Evolutionary conservation across 2,888 invertebrate species (phyloP).

Genomic region (Phoenoteleia sp.): DNA sequence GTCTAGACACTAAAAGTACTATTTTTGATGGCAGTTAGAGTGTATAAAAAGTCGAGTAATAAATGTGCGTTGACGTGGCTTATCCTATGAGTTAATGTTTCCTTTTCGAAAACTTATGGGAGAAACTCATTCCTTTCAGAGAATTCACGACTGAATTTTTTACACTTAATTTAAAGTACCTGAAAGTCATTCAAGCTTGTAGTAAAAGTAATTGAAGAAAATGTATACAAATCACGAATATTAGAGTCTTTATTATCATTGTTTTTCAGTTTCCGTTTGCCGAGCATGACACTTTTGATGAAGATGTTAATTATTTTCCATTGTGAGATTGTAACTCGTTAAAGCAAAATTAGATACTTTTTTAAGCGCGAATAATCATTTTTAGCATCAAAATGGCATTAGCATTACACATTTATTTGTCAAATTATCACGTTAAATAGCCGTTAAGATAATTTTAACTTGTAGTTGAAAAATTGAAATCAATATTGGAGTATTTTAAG

Average conservation of each 20-base stretch:
- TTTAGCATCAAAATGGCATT: neutral
- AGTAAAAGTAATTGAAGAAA: too few species aligned
- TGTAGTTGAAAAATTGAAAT: neutral
- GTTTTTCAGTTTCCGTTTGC: neutral
- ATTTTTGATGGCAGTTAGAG: constrained; percentile 80
- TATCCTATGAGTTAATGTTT: neutral
- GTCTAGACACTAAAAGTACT: constrained; percentile 81
- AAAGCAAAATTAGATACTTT: neutral
- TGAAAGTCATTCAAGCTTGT: too few species aligned
- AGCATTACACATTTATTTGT: neutral
- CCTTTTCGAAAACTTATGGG: too few species aligned
- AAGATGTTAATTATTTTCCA: constrained; percentile 28
- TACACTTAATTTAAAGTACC: too few species aligned
- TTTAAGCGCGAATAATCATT: constrained; percentile 6
- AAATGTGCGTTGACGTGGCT: neutral
- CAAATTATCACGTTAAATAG: neutral
- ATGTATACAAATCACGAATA: constrained; percentile 11
- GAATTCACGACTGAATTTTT: too few species aligned
- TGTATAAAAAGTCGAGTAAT: constrained; percentile 35
- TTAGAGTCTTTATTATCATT: constrained; percentile 18
- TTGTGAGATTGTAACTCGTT: constrained; percentile 11
- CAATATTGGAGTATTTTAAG: too few species aligned
- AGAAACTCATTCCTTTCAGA: too few species aligned
- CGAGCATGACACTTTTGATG: constrained; percentile 15
- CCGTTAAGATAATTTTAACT: neutral